phyloP scores from a whole-genome alignment of 1,140 invertebrate genomes.

The Laupala kohalensis region DNA sequence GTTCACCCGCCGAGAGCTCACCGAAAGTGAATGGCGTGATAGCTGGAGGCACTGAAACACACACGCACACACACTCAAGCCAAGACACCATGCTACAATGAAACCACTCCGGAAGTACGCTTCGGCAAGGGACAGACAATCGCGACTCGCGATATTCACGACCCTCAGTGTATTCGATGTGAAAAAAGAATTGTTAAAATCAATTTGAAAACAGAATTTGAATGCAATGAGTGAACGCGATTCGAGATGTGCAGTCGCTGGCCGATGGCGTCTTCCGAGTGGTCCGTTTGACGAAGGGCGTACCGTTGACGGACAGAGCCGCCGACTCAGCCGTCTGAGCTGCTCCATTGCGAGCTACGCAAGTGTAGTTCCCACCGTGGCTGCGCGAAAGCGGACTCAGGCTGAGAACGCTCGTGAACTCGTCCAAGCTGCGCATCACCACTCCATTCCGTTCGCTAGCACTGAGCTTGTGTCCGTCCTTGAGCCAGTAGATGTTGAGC shows the following conservation, averaged over 20 bases:
- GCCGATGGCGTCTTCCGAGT: too few relatives aligned
- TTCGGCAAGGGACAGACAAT: too few relatives aligned
- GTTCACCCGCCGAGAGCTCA: conserved; percentile 21
- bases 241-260: too few relatives aligned
- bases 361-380: conserved; percentile 41
- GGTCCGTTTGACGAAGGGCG: not conserved
- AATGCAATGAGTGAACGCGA: too few relatives aligned
- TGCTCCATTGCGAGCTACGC: conserved; percentile 35
- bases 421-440: conserved; percentile 19
- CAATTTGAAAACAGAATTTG: too few relatives aligned
- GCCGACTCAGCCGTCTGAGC: conserved; percentile 33
- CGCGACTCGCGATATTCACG: too few relatives aligned
- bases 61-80: conserved; percentile 8
- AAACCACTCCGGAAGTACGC: not conserved
- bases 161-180: too few relatives aligned
- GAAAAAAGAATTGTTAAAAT: too few relatives aligned
- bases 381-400: conserved; percentile 22
- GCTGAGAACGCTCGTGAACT: conserved; percentile 25
- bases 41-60: conserved; percentile 47
- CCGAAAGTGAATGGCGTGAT: conserved; percentile 45
- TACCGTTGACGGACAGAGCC: conserved; percentile 37
- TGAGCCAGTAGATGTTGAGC: conserved; percentile 34
- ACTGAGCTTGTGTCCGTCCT: conserved; percentile 24
- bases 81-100: conserved; percentile 4
- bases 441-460: not conserved